Evolutionary conservation across 2,888 invertebrate genomes (phyloP).

Genomic region (Spicauda simplicius): DNA sequence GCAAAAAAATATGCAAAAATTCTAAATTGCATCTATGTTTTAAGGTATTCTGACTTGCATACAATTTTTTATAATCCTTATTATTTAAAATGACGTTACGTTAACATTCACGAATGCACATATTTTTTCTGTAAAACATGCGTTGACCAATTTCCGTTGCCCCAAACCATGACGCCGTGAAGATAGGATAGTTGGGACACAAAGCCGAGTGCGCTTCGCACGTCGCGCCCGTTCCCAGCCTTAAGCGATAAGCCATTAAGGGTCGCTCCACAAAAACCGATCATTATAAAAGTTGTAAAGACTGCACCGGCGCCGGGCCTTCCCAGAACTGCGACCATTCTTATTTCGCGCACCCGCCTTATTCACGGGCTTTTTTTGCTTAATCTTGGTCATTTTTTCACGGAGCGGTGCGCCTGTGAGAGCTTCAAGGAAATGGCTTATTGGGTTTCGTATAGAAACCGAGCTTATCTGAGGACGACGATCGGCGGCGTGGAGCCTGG

Average conservation of each 20-base stretch:
- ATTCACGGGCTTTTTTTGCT: conserved; percentile 75
- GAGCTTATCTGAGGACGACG: conserved; percentile 72
- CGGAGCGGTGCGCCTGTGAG: conserved; percentile 78
- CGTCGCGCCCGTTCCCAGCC: conserved; percentile 63
- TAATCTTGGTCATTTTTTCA: conserved; percentile 74
- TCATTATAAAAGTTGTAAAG: conserved; percentile 82
- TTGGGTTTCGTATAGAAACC: conserved; percentile 78
- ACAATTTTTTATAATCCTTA: neutral
- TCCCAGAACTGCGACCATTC: conserved; percentile 81
- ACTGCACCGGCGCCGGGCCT: conserved; percentile 80
- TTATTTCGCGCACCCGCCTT: conserved; percentile 83
- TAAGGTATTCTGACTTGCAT: too few species aligned
- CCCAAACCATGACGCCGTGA: conserved; percentile 52
- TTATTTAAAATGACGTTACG: neutral
- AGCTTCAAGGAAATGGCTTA: conserved; percentile 82
- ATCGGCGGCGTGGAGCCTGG: conserved; percentile 65
- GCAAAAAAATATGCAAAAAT: too few species aligned
- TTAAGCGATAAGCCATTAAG: conserved; percentile 75
- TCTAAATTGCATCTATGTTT: neutral
- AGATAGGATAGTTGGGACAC: conserved; percentile 48
- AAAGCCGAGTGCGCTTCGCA: conserved; percentile 45
- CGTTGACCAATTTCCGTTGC: conserved; percentile 45
- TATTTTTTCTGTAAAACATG: neutral
- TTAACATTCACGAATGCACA: neutral
- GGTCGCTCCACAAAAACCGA: conserved; percentile 76